Conservation (phyloP, 2,797 vertebrate species). For the Melanotaenia trifasciata region DNA sequence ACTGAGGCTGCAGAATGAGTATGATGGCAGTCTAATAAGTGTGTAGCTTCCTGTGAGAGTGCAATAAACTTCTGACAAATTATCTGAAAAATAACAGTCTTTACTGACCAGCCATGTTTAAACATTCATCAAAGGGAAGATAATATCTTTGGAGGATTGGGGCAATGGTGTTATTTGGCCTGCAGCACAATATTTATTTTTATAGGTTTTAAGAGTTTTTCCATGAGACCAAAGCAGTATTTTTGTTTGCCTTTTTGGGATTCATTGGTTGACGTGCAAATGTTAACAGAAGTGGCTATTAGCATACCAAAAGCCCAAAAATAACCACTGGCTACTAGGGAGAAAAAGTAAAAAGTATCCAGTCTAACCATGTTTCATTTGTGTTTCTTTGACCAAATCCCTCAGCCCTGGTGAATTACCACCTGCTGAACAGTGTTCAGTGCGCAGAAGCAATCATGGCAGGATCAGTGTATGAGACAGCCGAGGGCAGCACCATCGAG, state of each 20-base stretch:
- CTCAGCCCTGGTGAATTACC: constrained; percentile 92
- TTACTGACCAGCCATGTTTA: neutral
- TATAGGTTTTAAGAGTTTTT: neutral
- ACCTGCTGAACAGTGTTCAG: constrained; percentile 91
- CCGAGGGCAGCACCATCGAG: constrained; percentile 91
- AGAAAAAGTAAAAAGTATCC: neutral
- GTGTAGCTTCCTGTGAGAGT: constrained; percentile 10
- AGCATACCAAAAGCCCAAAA: neutral
- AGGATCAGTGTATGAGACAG: constrained; percentile 88
- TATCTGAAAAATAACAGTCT: constrained; percentile 55
- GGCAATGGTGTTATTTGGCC: neutral
- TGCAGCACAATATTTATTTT: neutral
- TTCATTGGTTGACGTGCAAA: neutral
- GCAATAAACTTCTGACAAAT: constrained; percentile 47
- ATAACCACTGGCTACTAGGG: neutral
- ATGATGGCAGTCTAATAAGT: constrained; percentile 12
- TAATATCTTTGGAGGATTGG: constrained; percentile 8
- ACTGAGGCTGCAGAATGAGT: constrained; percentile 18
- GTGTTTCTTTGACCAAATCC: neutral
- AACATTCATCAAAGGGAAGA: constrained; percentile 43
- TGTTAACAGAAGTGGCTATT: neutral
- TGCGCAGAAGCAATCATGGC: constrained; percentile 95
- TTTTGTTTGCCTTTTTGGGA: neutral
- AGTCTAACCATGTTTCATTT: constrained; percentile 8
- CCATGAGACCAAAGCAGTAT: neutral